Evolutionary conservation across 2,888 invertebrate genomes (phyloP).

Genomic region (Chironomus tentans): DNA sequence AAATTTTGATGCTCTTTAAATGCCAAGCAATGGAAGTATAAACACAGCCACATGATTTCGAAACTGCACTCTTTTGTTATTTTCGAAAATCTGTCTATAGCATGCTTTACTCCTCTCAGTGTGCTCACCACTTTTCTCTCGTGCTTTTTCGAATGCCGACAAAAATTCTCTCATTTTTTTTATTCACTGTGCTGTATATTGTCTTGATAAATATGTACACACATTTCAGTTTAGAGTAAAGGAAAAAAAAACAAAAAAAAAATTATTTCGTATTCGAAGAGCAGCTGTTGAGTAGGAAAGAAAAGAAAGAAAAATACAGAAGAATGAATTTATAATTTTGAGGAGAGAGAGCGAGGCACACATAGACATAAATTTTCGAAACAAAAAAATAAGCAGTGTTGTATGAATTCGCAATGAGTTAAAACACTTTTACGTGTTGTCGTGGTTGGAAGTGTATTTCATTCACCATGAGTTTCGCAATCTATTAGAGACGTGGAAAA

Average conservation of each 20-base stretch:
- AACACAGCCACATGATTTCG: constrained; percentile 12
- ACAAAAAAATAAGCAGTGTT: constrained; percentile 1
- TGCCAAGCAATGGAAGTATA: neutral
- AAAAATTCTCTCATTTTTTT: neutral
- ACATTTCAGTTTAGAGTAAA: neutral
- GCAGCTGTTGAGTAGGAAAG: constrained; percentile 8
- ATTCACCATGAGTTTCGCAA: neutral
- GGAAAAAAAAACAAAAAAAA: neutral
- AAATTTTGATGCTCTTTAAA: neutral
- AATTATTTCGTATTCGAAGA: neutral
- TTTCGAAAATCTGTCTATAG: neutral
- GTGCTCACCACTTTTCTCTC: neutral
- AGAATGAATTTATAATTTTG: neutral
- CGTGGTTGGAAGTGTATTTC: neutral
- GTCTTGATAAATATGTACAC: neutral
- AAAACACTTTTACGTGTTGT: constrained; percentile 23
- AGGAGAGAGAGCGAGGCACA: neutral
- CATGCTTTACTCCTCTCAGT: too few relatives aligned
- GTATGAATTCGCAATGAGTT: constrained; percentile 18
- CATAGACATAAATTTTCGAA: constrained; percentile 11
- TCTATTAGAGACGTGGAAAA: neutral
- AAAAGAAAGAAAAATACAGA: neutral
- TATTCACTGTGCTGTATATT: neutral
- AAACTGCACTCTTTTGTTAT: neutral
- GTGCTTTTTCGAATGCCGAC: neutral